Conservation (phyloP, 2,113 vertebrate species). For the Thryonomys swinderianus region DNA sequence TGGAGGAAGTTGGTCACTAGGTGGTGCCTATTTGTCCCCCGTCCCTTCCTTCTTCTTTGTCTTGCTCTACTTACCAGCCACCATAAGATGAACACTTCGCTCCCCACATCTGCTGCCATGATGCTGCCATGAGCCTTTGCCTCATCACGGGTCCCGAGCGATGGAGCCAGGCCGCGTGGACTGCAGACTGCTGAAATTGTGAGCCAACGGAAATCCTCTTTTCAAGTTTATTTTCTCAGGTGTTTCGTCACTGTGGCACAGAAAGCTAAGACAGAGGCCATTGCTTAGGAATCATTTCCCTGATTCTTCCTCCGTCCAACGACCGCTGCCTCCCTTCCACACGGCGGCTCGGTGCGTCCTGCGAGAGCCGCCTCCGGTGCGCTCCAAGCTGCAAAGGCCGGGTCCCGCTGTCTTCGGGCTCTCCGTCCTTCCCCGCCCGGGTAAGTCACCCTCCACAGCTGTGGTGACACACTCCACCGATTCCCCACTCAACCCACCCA, state of each 20-base stretch:
- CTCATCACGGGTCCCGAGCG: neutral
- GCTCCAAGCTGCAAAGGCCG: neutral
- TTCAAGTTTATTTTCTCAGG: neutral
- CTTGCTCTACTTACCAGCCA: neutral
- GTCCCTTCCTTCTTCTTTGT: neutral
- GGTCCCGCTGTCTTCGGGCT: neutral
- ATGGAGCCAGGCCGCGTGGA: neutral
- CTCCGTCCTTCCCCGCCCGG: neutral
- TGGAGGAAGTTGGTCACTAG: neutral
- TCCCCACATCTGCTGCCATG: too few species aligned
- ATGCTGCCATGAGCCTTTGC: neutral
- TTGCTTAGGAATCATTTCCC: neutral
- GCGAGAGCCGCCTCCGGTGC: fast-evolving
- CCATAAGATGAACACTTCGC: neutral
- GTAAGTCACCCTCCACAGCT: neutral
- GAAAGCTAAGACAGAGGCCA: neutral
- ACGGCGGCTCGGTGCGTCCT: neutral
- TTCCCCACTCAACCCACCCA: neutral
- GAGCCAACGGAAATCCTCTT: neutral
- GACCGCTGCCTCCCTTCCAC: neutral
- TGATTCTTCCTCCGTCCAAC: neutral
- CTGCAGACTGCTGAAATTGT: neutral
- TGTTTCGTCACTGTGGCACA: neutral
- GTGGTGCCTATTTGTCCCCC: neutral
- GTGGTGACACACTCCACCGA: neutral